A percentile compares a stretch with the other conserved stretches of the same genome.
phyloP scores from a whole-genome alignment of 2,797 vertebrate genomes.

The Girardinus metallicus region DNA sequence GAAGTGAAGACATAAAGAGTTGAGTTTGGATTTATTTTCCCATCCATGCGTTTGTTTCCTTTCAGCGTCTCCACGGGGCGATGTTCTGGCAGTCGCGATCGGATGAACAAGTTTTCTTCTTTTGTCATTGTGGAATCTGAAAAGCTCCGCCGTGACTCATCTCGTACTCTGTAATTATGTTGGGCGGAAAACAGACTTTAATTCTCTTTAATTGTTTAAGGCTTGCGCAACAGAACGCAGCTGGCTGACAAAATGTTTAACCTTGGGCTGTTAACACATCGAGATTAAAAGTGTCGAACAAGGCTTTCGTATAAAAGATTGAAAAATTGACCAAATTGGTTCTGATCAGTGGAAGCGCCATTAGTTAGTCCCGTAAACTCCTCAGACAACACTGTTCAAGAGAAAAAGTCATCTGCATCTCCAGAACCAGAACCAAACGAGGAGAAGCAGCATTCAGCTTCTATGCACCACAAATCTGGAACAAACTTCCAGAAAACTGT shows the following conservation, averaged over 20 bases:
- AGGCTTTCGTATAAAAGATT: neutral
- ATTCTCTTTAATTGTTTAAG: slow-evolving; percentile 75
- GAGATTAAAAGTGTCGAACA: slow-evolving; percentile 29
- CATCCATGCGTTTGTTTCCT: slow-evolving; percentile 57
- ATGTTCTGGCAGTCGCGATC: slow-evolving; percentile 75
- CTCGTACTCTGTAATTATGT: slow-evolving; percentile 74
- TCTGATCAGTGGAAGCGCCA: neutral
- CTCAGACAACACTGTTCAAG: neutral
- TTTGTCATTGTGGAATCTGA: slow-evolving; percentile 62
- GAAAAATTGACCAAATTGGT: neutral
- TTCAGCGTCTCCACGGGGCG: slow-evolving; percentile 65
- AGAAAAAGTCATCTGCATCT: neutral
- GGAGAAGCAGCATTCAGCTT: too few species aligned
- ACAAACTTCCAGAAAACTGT: too few species aligned
- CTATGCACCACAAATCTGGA: too few species aligned
- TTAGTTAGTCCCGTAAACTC: neutral
- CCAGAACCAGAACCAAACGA: too few species aligned
- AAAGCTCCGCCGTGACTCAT: slow-evolving; percentile 71
- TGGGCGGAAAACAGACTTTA: slow-evolving; percentile 68
- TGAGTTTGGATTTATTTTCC: slow-evolving; percentile 61
- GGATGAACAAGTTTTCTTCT: slow-evolving; percentile 77
- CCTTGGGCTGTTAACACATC: slow-evolving; percentile 56
- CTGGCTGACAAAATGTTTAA: slow-evolving; percentile 54
- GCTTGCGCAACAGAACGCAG: slow-evolving; percentile 54
- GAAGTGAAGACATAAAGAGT: slow-evolving; percentile 57